Evolutionary conservation across 2,113 vertebrate species (phyloP).

Genomic region (Syrmaticus mikado): DNA sequence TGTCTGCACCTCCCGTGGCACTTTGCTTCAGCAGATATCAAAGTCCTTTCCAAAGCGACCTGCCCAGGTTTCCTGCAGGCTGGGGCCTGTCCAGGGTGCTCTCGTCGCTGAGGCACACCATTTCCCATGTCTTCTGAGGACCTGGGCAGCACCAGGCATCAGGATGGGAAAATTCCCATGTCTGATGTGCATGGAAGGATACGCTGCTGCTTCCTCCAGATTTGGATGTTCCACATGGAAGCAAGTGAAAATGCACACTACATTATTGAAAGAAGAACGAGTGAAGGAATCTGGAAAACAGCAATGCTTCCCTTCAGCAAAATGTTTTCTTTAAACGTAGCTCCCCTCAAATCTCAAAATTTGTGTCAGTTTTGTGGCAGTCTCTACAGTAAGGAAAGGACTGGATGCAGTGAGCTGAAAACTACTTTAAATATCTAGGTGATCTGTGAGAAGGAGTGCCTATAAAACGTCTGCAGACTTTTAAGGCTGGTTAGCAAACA

Average conservation of each 20-base stretch:
- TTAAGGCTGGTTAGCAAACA: background rate
- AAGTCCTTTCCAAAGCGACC: constrained; percentile 5
- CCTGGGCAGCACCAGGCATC: background rate
- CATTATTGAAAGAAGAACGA: background rate
- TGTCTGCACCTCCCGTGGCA: background rate
- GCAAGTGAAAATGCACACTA: background rate
- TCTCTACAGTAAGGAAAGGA: background rate
- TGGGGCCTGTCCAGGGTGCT: background rate
- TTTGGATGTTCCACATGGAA: background rate
- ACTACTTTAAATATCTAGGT: background rate
- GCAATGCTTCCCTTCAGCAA: background rate
- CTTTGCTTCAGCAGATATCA: constrained; percentile 4
- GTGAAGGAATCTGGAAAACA: background rate
- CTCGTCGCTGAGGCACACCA: background rate
- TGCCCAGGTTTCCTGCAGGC: constrained; percentile 43
- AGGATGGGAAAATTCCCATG: background rate
- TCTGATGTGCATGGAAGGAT: background rate
- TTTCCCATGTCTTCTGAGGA: background rate
- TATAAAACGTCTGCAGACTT: background rate
- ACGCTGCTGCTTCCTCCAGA: background rate
- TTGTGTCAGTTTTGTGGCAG: background rate
- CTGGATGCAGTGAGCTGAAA: background rate
- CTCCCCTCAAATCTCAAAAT: background rate
- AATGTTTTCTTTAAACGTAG: background rate
- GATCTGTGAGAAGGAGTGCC: background rate